Evolutionary conservation across 1,140 invertebrate species (phyloP), one percentile per base, ranked within the genome.

Genomic region (Monochamus saltuarius): DNA sequence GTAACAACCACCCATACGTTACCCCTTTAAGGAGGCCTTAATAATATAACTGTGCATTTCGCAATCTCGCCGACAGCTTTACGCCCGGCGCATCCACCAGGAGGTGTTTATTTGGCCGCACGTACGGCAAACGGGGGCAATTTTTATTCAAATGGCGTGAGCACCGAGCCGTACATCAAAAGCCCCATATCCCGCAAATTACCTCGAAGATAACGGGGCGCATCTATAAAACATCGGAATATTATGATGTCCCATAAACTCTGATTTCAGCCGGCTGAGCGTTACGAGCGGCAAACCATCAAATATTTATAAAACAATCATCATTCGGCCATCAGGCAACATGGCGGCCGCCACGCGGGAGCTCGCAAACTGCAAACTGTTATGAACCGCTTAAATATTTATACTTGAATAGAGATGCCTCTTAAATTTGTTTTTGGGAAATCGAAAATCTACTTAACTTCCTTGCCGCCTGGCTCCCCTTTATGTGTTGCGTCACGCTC

Each of bases 301-400:
- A 74, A 75, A 74, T 75, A 77, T 77, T 77, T 73, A 77, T 75
- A 72, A 75, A 75, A 75, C 75, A 77, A 77, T 77, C 75, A 77
- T 77, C 75, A 74, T 77, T 75, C 73, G 73, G 62, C 74, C 75
- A 77, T 77, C 75, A 75, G 65, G 64, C 74, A 75, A 75, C 73
- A 75, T 75, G 74, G 74, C 74, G 61, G 75, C 67, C 45, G 67
- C 59, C 69, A 65, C 72, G 17, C 56, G 72, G 69, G 69, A 71
- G 36, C 65, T 39, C 46, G 50, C 68, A 68, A 72, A 74, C 72
- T 69, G 62, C 72, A 71, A 74, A 74, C 73, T 70, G 73, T 76
- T 76, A 76, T 75, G 75, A 75, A 72, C 66, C 72, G 65, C 68
- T 76, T 70, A 73, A 76, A 76, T 75, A 76, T 76, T 76, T 76